phyloP scores from a whole-genome alignment of 1,140 invertebrate species.

The Thaumetopoea pityocampa region DNA sequence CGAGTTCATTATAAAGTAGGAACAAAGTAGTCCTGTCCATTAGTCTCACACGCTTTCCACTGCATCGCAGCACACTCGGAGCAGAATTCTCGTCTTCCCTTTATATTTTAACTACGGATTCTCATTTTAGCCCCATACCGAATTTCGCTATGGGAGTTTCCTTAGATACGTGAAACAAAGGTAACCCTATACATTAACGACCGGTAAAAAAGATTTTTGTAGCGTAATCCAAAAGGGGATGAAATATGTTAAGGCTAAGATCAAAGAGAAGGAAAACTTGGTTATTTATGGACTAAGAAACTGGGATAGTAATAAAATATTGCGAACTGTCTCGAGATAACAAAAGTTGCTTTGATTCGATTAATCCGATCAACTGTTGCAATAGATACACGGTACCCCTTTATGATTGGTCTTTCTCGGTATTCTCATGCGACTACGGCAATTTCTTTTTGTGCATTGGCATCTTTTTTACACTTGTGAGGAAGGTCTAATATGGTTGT shows the following conservation, averaged over 20 bases:
- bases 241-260: conserved; percentile 23
- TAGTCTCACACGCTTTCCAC: too few relatives aligned
- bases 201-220: conserved; percentile 14
- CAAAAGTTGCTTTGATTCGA: conserved; percentile 11
- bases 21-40: too few relatives aligned
- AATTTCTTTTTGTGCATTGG: conserved; percentile 5
- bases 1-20: too few relatives aligned
- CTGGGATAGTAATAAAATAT: conserved; percentile 8
- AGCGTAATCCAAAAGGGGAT: conserved; percentile 12
- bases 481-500: too few relatives aligned
- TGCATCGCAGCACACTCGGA: too few relatives aligned
- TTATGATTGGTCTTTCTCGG: conserved; percentile 13
- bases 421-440: conserved; percentile 1
- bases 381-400: conserved; percentile 9
- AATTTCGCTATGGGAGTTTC: too few relatives aligned
- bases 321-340: conserved; percentile 15
- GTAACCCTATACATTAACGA: too few relatives aligned
- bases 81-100: too few relatives aligned
- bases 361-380: conserved; percentile 7
- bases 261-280: conserved; percentile 20
- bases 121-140: too few relatives aligned
- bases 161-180: too few relatives aligned
- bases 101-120: too few relatives aligned
- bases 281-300: conserved; percentile 17
- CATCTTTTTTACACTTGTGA: too few relatives aligned